Evolutionary conservation across 2,113 vertebrate species (phyloP), one percentile per base, ranked within the genome.

Genomic region (Phasianus colchicus): DNA sequence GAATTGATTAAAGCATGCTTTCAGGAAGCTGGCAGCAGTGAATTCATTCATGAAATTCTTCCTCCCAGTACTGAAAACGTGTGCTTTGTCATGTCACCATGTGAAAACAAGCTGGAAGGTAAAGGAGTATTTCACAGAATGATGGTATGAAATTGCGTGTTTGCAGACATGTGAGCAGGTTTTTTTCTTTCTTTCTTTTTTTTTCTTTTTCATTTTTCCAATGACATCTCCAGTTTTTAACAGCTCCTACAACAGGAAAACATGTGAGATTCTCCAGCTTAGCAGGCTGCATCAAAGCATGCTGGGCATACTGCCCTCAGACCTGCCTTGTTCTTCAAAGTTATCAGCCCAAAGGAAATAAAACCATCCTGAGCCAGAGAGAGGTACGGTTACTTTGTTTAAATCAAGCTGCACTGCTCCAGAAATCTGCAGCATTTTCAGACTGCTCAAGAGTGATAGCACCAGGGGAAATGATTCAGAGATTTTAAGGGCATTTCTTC

Each of bases 401-500:
- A 87, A 93, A 80, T 13, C 24, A 73, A 32, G 38, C 42, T 93
- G 43, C 47, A 32, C 50, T 57, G 50, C 54, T 82, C 48, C 36
- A 66, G 50, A 45, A 89, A 47, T 6, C 10, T 54, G 18, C 29
- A 84, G 67, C 4, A 13, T 71, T 94, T 96, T 89, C 12, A 9
- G 19, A n/a, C 17, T 84, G 20, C 64, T 67, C 86, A 24, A 83
- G 88, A 89, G 50, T 36, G 43, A 76, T n/a, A 66, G 6, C 27
- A 34, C 75, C 77, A 91, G 40, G 58, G 40, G 54, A 96, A 92
- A 86, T 88, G 45, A 95, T 90, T 96, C 92, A 79, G 57, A 81
- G 55, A n/a, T 76, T 72, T 91, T 92, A 73, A 38, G 27, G 72
- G 42, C 10, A 34, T 88, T 94, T 86, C 55, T 77, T 66, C 21